A percentile compares a stretch with the other conserved stretches of the same genome.
phyloP scores from a whole-genome alignment of 2,888 invertebrate genomes.

The Tenthredo distinguenda region DNA sequence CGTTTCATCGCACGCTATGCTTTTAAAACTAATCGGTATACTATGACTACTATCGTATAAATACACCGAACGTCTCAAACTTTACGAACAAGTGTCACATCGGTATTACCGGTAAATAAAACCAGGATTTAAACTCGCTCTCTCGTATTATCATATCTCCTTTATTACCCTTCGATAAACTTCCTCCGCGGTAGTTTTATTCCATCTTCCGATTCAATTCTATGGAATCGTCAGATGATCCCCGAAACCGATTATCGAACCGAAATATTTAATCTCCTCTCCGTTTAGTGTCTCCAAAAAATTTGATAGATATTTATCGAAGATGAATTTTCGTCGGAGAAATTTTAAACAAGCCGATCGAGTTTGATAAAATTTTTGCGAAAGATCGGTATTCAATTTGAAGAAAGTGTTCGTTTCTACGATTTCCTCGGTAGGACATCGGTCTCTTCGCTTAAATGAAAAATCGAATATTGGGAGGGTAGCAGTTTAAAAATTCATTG shows the following conservation, averaged over 20 bases:
- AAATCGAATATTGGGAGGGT: not conserved
- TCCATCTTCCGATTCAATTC: not conserved
- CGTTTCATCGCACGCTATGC: constrained; percentile 44
- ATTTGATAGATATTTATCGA: too few relatives aligned
- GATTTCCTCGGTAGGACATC: not conserved
- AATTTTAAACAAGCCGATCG: not conserved
- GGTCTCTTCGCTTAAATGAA: not conserved
- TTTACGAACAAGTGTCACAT: constrained; percentile 40
- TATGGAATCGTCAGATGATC: not conserved
- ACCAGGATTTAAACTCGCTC: not conserved
- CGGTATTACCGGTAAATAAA: not conserved
- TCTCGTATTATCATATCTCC: not conserved
- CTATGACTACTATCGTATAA: not conserved
- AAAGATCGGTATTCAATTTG: not conserved
- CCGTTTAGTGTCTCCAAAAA: not conserved
- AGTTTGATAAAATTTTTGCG: not conserved
- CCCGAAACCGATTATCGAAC: not conserved
- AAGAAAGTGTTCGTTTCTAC: not conserved
- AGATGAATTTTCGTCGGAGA: not conserved
- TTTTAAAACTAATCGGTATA: constrained; percentile 44
- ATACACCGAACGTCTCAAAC: constrained; percentile 10
- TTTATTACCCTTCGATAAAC: not conserved
- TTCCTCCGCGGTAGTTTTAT: not conserved
- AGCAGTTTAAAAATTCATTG: not conserved
- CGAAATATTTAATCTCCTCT: not conserved